Conservation (phyloP, 2,797 vertebrate genomes). For the Hylomyscus alleni region DNA sequence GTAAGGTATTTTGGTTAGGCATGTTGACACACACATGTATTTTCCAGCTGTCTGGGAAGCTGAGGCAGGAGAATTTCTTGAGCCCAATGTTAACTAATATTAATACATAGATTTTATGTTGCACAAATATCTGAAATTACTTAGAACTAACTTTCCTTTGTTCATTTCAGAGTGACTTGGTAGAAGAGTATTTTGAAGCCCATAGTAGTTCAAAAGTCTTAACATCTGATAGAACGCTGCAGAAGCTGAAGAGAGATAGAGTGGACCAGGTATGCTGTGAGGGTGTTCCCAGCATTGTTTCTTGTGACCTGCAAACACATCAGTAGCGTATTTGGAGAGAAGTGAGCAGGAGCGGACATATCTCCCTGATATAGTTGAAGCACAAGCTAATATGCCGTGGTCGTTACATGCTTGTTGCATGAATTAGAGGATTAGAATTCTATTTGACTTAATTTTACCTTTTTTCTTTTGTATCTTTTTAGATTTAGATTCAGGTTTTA, state of each 20-base stretch:
- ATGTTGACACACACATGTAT: too few species aligned
- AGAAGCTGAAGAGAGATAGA: slow-evolving; percentile 93
- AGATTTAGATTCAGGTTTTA: background rate
- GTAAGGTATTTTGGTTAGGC: background rate
- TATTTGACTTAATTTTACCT: slow-evolving; percentile 18
- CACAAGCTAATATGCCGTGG: background rate
- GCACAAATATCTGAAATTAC: slow-evolving; percentile 11
- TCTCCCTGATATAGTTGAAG: background rate
- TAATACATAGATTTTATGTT: slow-evolving; percentile 45
- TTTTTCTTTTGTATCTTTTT: slow-evolving; percentile 36
- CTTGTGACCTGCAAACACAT: background rate
- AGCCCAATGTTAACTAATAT: slow-evolving; percentile 24
- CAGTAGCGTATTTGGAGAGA: slow-evolving; percentile 11
- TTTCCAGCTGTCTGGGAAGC: background rate
- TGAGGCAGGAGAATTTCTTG: background rate
- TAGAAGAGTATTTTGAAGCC: slow-evolving; percentile 98
- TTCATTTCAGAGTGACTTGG: slow-evolving; percentile 90
- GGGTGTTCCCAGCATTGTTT: background rate
- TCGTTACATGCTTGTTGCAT: background rate
- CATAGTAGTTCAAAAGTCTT: slow-evolving; percentile 97
- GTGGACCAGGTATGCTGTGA: slow-evolving; percentile 93
- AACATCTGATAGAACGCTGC: slow-evolving; percentile 96
- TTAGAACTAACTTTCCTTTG: slow-evolving; percentile 75
- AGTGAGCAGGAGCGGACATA: background rate
- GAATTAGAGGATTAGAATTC: slow-evolving; percentile 15